Conservation (phyloP, 2,797 vertebrate genomes). For the Tolypeutes matacus region DNA sequence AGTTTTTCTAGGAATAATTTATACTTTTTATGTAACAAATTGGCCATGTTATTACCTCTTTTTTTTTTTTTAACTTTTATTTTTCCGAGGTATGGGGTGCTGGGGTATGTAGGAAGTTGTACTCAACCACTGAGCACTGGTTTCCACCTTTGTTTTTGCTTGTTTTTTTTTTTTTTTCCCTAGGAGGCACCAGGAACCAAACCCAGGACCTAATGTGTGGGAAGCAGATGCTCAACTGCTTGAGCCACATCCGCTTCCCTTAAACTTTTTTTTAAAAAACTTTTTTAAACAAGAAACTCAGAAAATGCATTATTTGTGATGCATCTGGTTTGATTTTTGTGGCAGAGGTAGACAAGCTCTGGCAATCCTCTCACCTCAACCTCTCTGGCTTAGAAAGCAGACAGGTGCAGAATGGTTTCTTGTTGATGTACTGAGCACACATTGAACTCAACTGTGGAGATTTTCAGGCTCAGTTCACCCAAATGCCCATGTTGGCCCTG, state of each 20-base stretch:
- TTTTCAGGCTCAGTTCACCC: neutral
- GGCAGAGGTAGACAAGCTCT: slow-evolving; percentile 91
- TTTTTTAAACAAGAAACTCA: slow-evolving; percentile 89
- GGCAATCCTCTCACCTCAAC: slow-evolving; percentile 88
- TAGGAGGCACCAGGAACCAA: too few relatives aligned
- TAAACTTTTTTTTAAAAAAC: slow-evolving; percentile 84
- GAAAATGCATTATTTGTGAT: slow-evolving; percentile 89
- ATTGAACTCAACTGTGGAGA: neutral
- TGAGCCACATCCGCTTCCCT: too few relatives aligned
- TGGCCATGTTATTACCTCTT: slow-evolving; percentile 89
- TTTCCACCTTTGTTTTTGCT: too few relatives aligned
- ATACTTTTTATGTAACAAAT: slow-evolving; percentile 94
- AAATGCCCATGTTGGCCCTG: neutral
- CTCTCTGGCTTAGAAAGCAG: slow-evolving; percentile 90
- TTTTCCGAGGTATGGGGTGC: too few relatives aligned
- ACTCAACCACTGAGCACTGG: too few relatives aligned
- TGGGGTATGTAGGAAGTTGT: too few relatives aligned
- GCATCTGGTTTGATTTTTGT: slow-evolving; percentile 88
- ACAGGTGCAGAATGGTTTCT: slow-evolving; percentile 65
- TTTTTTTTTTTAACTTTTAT: slow-evolving; percentile 81
- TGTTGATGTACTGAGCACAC: neutral
- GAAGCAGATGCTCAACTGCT: too few relatives aligned
- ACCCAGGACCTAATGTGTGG: too few relatives aligned
- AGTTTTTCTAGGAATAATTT: slow-evolving; percentile 96
- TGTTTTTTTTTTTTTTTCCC: too few relatives aligned